Evolutionary conservation across 2,888 invertebrate genomes (phyloP), one percentile per base, ranked within the genome.

Genomic region (Gari tellinella): DNA sequence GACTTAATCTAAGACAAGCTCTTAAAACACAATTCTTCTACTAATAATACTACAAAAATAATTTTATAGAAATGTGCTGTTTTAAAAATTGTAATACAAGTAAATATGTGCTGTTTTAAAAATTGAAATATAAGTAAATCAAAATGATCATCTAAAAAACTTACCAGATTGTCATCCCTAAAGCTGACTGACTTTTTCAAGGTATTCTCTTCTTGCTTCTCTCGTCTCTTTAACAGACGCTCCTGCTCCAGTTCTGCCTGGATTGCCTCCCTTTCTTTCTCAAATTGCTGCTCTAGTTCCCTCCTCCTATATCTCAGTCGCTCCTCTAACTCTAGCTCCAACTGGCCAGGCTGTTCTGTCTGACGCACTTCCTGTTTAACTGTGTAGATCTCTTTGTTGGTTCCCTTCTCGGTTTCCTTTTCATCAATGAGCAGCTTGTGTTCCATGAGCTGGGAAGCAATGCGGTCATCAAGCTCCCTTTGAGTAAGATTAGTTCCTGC

Each of bases 401-500:
- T 68, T 46, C 65, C 73, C 60, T 81, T 82, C 61, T 83, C 80
- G 21, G 65, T 85, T 64, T 84, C 76, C 66, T 56, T 76, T 43
- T 82, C 82, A 66, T 82, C 84, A 37, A 83, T 69, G 1, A 82
- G 57, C 46, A 74, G 69, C 67, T 84, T 83, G 53, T 83, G 80
- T 58, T 84, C 84, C 61, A 72, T 68, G 1, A 91, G 55, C 67
- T 89, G 90, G 7, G 84, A 77, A 49, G 79, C 77, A 17, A 91
- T 85, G 57, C 88, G 86, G 0, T 89, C 88, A 46, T 89, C 82
- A 43, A 91, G 79, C 65, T 90, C 84, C 31, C 83, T 72, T 60
- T 85, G 79, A 7, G 91, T 90, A 52, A 91, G 58, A 45, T 86
- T 81, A n/a, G 90, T 91, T 26, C 90, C 84, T 84, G 46, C 12